Evolutionary conservation across 1,140 invertebrate genomes (phyloP), one percentile per base, ranked within the genome.

Genomic region (Heterodera carotae): DNA sequence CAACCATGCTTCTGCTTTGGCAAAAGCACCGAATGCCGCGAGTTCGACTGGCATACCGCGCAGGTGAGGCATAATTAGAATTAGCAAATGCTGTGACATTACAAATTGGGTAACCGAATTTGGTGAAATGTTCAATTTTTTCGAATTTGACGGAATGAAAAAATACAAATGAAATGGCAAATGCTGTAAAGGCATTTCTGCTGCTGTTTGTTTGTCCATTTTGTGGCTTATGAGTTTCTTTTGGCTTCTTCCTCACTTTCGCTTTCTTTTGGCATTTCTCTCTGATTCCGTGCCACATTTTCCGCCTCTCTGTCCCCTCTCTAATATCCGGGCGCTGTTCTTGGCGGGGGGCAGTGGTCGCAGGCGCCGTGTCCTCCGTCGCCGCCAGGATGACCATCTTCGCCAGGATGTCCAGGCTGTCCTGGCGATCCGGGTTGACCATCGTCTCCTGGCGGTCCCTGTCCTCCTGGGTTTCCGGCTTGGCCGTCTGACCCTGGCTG

Each of bases 1-100:
- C 89, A 91, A 0, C 88, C 91, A 12, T 98, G 96, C 88, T 96
- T 93, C 89, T 99, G 96, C 89, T 97, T 95, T 31, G 94, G 94
- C 36, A 90, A 94, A 5, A 92, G 92, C 2, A 89, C 90, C 29
- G 88, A 90, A 27, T 98, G 96, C 84, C 88, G 90, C 71, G 90
- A 91, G 59, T 83, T 84, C 59, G 89, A 88, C 78, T 89, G 93
- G 60, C 89, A 89, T 76, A 89, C 91, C 18, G 88, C 89, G 81
- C 89, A 89, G 83, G 91, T 92, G 88, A n/a, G 56, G 10, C n/a
- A n/a, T n/a, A n/a, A n/a, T n/a, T n/a, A n/a, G n/a, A n/a, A n/a
- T n/a, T n/a, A n/a, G n/a, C n/a, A n/a, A n/a, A n/a, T n/a, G n/a
- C n/a, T n/a, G n/a, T n/a, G n/a, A n/a, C n/a, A n/a, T n/a, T n/a